Conservation (phyloP, 2,113 vertebrate genomes). For the Columbina picui region DNA sequence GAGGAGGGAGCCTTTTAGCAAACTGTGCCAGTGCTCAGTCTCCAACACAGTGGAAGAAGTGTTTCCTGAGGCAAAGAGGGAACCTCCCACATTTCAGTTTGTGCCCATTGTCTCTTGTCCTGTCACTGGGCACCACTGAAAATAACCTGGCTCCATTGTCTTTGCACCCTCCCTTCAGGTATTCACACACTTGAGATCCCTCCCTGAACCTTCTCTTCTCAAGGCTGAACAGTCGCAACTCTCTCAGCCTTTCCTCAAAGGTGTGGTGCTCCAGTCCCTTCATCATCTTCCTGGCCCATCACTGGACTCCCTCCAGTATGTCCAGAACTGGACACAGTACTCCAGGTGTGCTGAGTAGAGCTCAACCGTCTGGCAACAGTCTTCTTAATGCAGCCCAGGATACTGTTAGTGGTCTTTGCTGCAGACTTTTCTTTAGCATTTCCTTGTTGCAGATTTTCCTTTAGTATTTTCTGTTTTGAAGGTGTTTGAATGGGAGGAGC, state of each 20-base stretch:
- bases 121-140: neutral
- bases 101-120: neutral
- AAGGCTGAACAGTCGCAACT: neutral
- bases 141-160: neutral
- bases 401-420: neutral
- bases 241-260: neutral
- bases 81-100: neutral
- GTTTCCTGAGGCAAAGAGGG: neutral
- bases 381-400: neutral
- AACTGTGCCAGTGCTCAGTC: too few relatives aligned
- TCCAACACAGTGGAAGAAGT: neutral
- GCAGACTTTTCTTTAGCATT: neutral
- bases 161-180: neutral
- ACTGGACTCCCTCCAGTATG: neutral
- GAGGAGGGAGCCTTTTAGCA: too few relatives aligned
- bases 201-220: neutral
- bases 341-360: neutral
- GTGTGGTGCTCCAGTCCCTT: neutral
- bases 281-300: neutral
- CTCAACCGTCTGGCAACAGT: neutral
- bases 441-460: neutral
- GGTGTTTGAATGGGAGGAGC: neutral
- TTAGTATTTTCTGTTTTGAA: neutral
- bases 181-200: neutral
- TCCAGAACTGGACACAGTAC: neutral